Evolutionary conservation across 2,113 vertebrate species (phyloP).

Genomic region (Burhinus oedicnemus): DNA sequence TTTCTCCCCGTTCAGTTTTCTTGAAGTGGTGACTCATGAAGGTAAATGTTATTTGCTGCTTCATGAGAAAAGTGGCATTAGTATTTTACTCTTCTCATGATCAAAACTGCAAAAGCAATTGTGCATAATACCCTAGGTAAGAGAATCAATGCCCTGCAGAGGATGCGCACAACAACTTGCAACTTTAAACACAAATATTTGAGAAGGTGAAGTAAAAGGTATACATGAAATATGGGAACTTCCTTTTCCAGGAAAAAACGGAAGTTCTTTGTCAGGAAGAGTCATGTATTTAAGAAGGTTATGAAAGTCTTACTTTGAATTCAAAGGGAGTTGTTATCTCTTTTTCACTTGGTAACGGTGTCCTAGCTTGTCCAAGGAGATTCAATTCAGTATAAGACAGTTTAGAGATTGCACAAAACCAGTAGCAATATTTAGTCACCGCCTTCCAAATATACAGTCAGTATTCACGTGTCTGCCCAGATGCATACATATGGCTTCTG

Average conservation of each 20-base stretch:
- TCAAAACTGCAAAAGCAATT: not conserved
- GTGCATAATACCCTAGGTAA: not conserved
- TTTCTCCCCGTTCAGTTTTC: not conserved
- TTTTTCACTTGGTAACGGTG: not conserved
- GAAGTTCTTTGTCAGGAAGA: not conserved
- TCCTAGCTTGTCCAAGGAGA: not conserved
- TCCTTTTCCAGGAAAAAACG: not conserved
- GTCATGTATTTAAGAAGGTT: not conserved
- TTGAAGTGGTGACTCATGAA: not conserved
- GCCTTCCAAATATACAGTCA: not conserved
- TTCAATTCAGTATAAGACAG: not conserved
- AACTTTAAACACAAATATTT: not conserved
- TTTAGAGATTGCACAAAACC: not conserved
- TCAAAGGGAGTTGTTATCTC: not conserved
- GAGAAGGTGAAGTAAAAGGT: not conserved
- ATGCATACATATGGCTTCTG: not conserved
- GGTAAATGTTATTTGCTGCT: not conserved
- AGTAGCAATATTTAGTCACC: not conserved
- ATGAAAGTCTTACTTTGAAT: not conserved
- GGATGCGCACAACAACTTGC: not conserved
- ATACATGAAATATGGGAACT: not conserved
- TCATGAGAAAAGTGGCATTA: not conserved
- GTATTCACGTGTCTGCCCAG: rapidly evolving
- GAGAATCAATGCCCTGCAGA: not conserved
- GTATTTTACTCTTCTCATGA: not conserved